A percentile compares a stretch with the other conserved stretches of the same genome.
Evolutionary conservation across 2,888 invertebrate genomes (phyloP).

Genomic region (Drosophila ezoana): DNA sequence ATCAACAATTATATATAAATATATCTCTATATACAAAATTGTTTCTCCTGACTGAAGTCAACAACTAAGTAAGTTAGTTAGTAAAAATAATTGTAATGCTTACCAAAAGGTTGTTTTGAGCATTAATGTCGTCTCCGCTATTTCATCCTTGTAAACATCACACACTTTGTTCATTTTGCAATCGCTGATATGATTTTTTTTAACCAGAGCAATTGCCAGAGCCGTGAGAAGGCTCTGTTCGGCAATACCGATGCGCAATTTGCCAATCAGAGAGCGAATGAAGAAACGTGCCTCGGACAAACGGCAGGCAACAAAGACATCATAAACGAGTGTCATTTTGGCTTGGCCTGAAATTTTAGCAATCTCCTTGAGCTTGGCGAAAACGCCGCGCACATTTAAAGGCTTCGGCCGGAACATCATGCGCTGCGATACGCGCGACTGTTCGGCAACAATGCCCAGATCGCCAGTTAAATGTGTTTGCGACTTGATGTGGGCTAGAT

Average conservation of each 20-base stretch:
- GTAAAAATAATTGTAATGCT: not conserved
- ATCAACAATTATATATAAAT: not conserved
- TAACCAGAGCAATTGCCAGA: conserved; percentile 93
- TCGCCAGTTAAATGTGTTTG: conserved; percentile 89
- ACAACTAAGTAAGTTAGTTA: not conserved
- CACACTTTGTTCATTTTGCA: conserved; percentile 88
- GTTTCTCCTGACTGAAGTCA: too few relatives aligned
- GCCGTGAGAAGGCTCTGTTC: conserved; percentile 98
- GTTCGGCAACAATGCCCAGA: conserved; percentile 95
- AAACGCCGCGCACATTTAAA: conserved; percentile 91
- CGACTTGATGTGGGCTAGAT: conserved; percentile 92
- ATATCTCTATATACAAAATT: too few relatives aligned
- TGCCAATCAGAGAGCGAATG: conserved; percentile 95
- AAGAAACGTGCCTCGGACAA: conserved; percentile 95
- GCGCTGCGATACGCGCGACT: conserved; percentile 92
- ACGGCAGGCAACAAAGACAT: conserved; percentile 96
- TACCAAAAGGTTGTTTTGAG: conserved; percentile 97
- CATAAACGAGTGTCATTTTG: conserved; percentile 96
- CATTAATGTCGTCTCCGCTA: conserved; percentile 90
- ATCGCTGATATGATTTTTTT: conserved; percentile 65
- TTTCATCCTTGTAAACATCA: conserved; percentile 84
- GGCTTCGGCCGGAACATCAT: conserved; percentile 94
- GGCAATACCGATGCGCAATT: conserved; percentile 97
- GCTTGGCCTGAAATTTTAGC: conserved; percentile 93
- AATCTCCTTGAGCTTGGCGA: conserved; percentile 93